Base-by-base conservation (phyloP, 2,888 invertebrate species). In the Cepaea hortensis region DNA sequence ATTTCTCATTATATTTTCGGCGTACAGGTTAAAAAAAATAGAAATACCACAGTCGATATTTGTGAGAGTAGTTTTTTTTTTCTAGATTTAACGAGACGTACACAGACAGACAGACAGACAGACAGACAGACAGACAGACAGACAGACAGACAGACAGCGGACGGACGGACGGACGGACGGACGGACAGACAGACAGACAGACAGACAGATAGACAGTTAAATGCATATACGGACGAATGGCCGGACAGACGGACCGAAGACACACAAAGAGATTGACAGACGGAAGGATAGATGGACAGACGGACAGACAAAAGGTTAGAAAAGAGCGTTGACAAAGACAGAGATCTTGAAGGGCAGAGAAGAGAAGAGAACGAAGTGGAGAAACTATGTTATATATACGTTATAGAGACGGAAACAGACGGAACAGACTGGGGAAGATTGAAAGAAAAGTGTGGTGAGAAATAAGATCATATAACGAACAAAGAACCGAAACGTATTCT, bases 121-220 rank as follows among this genome's bases (percentile, higher is more conserved):
- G n/a, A 75, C 23, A 75, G 23, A 35, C 15, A 75, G 75, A 75
- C 46, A 35, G 75, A 75, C 46, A 75, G 75, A 75, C 46, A 75
- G 75, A 75, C 68, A n/a, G 35, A 75, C 13, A 75, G 23, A 75
- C 23, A 23, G 75, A 75, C 46, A 35, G n/a, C n/a, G n/a, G n/a
- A 15, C 15, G 46, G 18, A 70, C 35, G 18, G 81, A 70, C 0
- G 18, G 81, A 48, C 48, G 18, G 50, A 81, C 15, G 2, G 81
- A 62, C 5, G 20, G 75, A n/a, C 23, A 75, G 35, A n/a, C 46
- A n/a, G 75, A 35, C 46, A 75, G 75, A 35, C 13, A 75, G 35
- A 35, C 46, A n/a, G n/a, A 23, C 15, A 75, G 23, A 23, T 4
- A 75, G 50, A 76, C 13, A 18, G 76, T 3, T 23, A 15, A 46